Evolutionary conservation across 2,888 invertebrate genomes (phyloP).

Genomic region (Eucera pruinosa): DNA sequence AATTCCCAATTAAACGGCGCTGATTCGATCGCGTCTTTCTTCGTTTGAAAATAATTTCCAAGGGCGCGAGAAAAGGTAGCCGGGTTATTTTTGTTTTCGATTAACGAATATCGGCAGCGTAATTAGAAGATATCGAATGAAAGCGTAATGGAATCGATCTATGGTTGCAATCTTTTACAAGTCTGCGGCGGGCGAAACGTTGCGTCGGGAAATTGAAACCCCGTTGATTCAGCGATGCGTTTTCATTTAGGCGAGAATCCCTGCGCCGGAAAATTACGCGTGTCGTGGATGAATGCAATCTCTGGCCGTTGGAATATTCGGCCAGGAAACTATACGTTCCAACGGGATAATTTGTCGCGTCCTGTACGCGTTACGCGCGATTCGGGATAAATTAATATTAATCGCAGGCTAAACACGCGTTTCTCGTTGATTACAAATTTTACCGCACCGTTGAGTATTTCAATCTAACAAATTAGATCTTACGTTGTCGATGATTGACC

Average conservation of each 20-base stretch:
- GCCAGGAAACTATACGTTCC: neutral
- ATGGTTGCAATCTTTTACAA: no score
- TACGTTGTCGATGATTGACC: no score
- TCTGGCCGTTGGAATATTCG: slow-evolving; percentile 1
- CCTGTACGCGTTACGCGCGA: neutral
- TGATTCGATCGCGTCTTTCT: no score
- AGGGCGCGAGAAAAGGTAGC: no score
- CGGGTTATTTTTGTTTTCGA: no score
- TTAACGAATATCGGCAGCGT: no score
- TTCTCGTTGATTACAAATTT: slow-evolving; percentile 23
- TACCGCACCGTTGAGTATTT: slow-evolving; percentile 22
- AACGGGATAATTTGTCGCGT: slow-evolving; percentile 8
- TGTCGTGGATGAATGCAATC: slow-evolving; percentile 6
- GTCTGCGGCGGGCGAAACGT: no score
- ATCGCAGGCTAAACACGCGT: slow-evolving; percentile 20
- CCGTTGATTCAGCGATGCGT: slow-evolving; percentile 1
- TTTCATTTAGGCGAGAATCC: slow-evolving; percentile 8
- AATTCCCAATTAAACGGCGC: no score
- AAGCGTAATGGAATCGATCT: no score
- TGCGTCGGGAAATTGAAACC: neutral
- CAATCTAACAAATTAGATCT: slow-evolving; percentile 6
- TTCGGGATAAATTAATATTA: slow-evolving; percentile 40
- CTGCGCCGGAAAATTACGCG: slow-evolving; percentile 7
- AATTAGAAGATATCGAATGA: no score
- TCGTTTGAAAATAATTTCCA: no score